phyloP scores from a whole-genome alignment of 2,113 vertebrate genomes.

The Charadrius vociferus region DNA sequence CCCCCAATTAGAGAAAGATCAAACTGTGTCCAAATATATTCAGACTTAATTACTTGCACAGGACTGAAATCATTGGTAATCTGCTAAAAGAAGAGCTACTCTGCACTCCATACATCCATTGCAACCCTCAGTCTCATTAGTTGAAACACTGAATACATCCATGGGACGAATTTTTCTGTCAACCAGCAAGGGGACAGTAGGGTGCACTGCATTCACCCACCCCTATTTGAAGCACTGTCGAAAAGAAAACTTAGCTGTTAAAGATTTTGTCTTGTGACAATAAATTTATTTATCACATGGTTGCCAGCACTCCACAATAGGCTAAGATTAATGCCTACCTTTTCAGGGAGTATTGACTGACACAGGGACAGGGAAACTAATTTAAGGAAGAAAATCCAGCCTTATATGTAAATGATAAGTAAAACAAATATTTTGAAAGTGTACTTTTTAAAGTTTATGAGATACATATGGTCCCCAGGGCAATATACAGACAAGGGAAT shows the following conservation, averaged over 20 bases:
- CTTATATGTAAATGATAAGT: neutral
- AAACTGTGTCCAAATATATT: conserved; percentile 29
- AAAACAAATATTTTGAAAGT: neutral
- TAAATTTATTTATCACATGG: neutral
- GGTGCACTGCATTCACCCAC: neutral
- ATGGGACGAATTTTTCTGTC: neutral
- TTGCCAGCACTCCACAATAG: neutral
- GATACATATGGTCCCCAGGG: neutral
- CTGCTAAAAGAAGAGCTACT: conserved; percentile 9
- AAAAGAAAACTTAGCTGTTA: neutral
- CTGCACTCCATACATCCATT: neutral
- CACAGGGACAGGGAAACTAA: neutral
- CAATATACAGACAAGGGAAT: neutral
- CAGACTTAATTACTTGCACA: conserved; percentile 18
- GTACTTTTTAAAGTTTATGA: neutral
- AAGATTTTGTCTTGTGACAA: neutral
- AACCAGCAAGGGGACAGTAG: neutral
- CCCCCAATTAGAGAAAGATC: neutral
- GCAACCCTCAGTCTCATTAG: neutral
- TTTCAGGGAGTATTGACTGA: neutral
- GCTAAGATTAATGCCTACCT: neutral
- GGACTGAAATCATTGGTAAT: conserved; percentile 35
- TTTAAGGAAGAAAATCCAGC: neutral
- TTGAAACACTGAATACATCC: neutral
- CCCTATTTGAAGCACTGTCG: neutral